Evolutionary conservation across 1,140 invertebrate species (phyloP).

Genomic region (Lasioglossum baleicum): DNA sequence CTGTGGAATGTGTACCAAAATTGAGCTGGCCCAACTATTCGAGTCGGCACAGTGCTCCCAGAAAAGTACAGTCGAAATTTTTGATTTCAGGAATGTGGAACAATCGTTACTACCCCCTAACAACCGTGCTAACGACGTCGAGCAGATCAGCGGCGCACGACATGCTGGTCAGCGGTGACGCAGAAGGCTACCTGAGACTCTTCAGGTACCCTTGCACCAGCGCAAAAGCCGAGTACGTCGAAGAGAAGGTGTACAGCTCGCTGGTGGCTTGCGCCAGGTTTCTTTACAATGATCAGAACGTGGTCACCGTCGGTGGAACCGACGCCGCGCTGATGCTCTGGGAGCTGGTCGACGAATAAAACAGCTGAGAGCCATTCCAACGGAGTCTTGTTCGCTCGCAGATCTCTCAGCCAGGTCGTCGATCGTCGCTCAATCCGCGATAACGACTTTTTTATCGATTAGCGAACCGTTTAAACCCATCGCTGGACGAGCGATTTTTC

Average conservation of each 20-base stretch:
- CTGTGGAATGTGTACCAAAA: no score
- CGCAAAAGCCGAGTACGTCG: conserved; percentile 91
- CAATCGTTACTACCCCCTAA: conserved; percentile 91
- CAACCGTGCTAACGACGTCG: conserved; percentile 88
- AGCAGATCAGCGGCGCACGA: conserved; percentile 90
- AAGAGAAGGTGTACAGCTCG: conserved; percentile 93
- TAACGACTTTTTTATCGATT: conserved; percentile 1
- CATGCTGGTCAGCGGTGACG: conserved; percentile 92
- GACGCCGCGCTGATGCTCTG: conserved; percentile 96
- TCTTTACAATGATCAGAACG: conserved; percentile 90
- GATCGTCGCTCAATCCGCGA: conserved; percentile 2
- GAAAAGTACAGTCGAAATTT: not conserved
- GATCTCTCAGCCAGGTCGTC: not conserved
- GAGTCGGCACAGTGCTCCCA: no score
- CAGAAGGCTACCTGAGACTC: conserved; percentile 93
- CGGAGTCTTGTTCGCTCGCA: not conserved
- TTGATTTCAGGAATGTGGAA: conserved; percentile 88
- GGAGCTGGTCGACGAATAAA: conserved; percentile 91
- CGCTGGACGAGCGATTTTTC: not conserved
- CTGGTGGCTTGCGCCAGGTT: conserved; percentile 91
- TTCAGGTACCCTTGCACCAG: conserved; percentile 93
- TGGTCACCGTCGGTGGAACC: conserved; percentile 94
- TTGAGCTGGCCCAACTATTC: no score
- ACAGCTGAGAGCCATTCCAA: not conserved
- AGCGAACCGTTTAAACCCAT: conserved; percentile 11